Percentiles rank a stretch among this genome's conserved stretches.
Evolutionary conservation across 2,797 vertebrate genomes (phyloP).

Genomic region (Sternarchorhynchus goeldii): DNA sequence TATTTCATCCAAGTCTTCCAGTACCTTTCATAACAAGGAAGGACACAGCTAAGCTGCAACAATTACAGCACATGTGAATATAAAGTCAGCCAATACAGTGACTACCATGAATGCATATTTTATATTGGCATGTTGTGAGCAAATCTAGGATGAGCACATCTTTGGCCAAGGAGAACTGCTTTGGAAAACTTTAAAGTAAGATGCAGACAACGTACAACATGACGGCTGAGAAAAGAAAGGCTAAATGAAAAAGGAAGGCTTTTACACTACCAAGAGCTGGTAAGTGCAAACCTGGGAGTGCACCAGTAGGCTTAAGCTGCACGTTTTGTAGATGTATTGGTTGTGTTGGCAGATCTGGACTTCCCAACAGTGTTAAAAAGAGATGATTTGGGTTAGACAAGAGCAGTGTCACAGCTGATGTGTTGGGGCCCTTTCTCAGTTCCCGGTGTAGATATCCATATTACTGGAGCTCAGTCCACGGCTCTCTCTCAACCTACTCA

Average conservation of each 20-base stretch:
- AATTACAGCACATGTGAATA: constrained; percentile 61
- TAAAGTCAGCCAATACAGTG: constrained; percentile 14
- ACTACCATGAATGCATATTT: not conserved
- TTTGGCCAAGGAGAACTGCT: not conserved
- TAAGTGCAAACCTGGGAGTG: constrained; percentile 2
- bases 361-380: not conserved
- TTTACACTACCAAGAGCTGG: not conserved
- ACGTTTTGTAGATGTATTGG: not conserved
- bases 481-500: constrained; percentile 74
- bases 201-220: not conserved
- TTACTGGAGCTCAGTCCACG: constrained; percentile 91
- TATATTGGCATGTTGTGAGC: not conserved
- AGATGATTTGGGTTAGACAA: not conserved
- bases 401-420: constrained; percentile 12
- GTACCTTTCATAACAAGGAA: constrained; percentile 7
- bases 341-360: not conserved
- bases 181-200: not conserved
- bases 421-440: constrained; percentile 62
- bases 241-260: not conserved
- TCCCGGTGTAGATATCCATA: constrained; percentile 85
- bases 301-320: not conserved
- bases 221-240: not conserved
- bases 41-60: constrained; percentile 27
- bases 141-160: not conserved
- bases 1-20: not conserved